phyloP scores from a whole-genome alignment of 2,888 invertebrate genomes.

The Mimumesa dahlbomi region DNA sequence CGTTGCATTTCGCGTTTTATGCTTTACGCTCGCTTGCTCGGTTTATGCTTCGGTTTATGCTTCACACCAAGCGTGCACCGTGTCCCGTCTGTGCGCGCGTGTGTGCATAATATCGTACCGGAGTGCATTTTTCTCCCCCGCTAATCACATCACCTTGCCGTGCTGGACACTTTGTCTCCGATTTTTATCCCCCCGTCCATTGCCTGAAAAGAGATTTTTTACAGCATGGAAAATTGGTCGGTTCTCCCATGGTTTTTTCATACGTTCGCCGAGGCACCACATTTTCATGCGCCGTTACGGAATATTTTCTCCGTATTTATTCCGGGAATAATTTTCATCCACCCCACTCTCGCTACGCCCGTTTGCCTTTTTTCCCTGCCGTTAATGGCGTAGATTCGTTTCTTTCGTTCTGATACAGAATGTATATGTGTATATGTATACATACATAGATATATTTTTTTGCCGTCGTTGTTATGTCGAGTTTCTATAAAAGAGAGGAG shows the following conservation, averaged over 20 bases:
- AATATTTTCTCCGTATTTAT: slow-evolving; percentile 45
- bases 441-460: too few species aligned
- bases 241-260: slow-evolving; percentile 6
- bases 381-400: slow-evolving; percentile 34
- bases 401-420: slow-evolving; percentile 36
- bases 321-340: slow-evolving; percentile 45
- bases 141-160: slow-evolving; percentile 57
- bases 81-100: slow-evolving; percentile 58
- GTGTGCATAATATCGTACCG: slow-evolving; percentile 66
- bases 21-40: slow-evolving; percentile 72
- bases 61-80: slow-evolving; percentile 77
- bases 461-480: slow-evolving; percentile 4
- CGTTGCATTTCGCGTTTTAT: slow-evolving; percentile 78
- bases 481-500: slow-evolving; percentile 16
- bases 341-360: too few species aligned
- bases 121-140: slow-evolving; percentile 54
- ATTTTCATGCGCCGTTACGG: slow-evolving; percentile 26
- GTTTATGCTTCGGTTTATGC: slow-evolving; percentile 79
- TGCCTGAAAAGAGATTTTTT: slow-evolving; percentile 51
- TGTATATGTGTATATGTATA: slow-evolving; percentile 14
- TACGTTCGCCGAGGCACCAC: neutral
- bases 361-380: neutral
- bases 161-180: slow-evolving; percentile 51
- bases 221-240: slow-evolving; percentile 38
- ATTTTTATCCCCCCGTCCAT: slow-evolving; percentile 51